phyloP scores from a whole-genome alignment of 2,888 invertebrate genomes.

The Chrysina gloriosa region DNA sequence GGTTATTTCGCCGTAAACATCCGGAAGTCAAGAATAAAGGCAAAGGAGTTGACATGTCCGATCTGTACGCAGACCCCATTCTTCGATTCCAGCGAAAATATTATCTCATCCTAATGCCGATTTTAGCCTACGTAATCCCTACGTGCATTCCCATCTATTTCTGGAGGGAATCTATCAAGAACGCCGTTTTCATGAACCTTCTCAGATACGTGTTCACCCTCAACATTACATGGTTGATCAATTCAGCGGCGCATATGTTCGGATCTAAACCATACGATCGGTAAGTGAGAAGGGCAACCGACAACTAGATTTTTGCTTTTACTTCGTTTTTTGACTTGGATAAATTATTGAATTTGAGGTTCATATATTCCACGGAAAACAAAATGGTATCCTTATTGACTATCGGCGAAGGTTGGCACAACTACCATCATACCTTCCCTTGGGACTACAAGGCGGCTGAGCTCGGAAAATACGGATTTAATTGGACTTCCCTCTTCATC shows the following conservation, averaged over 20 bases:
- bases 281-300: too few species aligned
- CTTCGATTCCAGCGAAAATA: slow-evolving; percentile 90
- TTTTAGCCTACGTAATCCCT: slow-evolving; percentile 83
- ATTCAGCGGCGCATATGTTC: slow-evolving; percentile 88
- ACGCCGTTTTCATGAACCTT: slow-evolving; percentile 77
- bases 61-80: slow-evolving; percentile 84
- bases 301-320: not conserved
- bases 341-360: slow-evolving; percentile 60
- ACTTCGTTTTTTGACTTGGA: not conserved
- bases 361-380: slow-evolving; percentile 81
- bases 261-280: slow-evolving; percentile 82
- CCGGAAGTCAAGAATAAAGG: slow-evolving; percentile 90
- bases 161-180: slow-evolving; percentile 80
- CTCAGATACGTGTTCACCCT: slow-evolving; percentile 84
- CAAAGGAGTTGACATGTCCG: slow-evolving; percentile 85
- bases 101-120: slow-evolving; percentile 79
- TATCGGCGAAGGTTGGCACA: slow-evolving; percentile 86
- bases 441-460: slow-evolving; percentile 89
- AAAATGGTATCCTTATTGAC: slow-evolving; percentile 75
- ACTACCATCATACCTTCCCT: slow-evolving; percentile 88
- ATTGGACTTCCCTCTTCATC: slow-evolving; percentile 81
- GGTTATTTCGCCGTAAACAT: slow-evolving; percentile 92
- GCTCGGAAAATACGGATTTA: slow-evolving; percentile 77
- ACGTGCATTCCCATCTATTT: slow-evolving; percentile 79
- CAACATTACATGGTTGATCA: slow-evolving; percentile 91